These are phyloP conservation scores for Microchrysa polita DNA, from an alignment of 2,888 invertebrate species.

Conservation along the genomic window DNA sequence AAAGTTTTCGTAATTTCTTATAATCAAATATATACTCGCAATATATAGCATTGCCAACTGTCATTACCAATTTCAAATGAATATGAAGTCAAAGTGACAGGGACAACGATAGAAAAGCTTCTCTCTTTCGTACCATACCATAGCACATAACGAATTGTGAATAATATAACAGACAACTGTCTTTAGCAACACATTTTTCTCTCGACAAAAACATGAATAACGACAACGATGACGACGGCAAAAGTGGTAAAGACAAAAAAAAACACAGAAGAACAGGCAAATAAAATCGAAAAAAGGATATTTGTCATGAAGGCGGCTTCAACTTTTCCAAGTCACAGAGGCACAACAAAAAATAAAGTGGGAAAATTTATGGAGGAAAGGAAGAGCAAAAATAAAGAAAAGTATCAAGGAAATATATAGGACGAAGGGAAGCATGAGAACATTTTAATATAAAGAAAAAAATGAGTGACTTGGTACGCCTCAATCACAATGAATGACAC, in stretches of 20 bases:
- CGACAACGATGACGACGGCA: background rate
- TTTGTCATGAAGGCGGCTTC: background rate
- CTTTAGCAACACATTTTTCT: slow-evolving; percentile 22
- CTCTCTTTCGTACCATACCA: background rate
- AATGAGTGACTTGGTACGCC: slow-evolving; percentile 38
- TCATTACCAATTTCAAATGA: too few relatives aligned
- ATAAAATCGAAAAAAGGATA: background rate
- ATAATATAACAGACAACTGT: slow-evolving; percentile 27
- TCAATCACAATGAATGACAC: slow-evolving; percentile 45
- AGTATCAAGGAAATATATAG: too few relatives aligned
- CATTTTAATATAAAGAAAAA: too few relatives aligned
- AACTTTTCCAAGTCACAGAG: background rate
- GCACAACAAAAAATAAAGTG: background rate
- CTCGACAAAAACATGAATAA: slow-evolving; percentile 2
- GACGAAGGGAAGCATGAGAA: too few relatives aligned
- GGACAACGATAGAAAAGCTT: slow-evolving; percentile 4
- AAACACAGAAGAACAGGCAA: slow-evolving; percentile 33
- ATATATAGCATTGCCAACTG: background rate
- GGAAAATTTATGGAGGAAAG: background rate
- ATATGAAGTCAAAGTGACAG: slow-evolving; percentile 7
- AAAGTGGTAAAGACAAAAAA: slow-evolving; percentile 6
- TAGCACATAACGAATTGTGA: slow-evolving; percentile 24
- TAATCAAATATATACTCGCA: slow-evolving; percentile 34
- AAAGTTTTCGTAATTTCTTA: slow-evolving; percentile 35
- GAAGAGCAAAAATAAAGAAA: background rate